A percentile compares a stretch with the other conserved stretches of the same genome.
Conservation (phyloP, 2,797 vertebrate genomes). For the Ciconia nigra region DNA sequence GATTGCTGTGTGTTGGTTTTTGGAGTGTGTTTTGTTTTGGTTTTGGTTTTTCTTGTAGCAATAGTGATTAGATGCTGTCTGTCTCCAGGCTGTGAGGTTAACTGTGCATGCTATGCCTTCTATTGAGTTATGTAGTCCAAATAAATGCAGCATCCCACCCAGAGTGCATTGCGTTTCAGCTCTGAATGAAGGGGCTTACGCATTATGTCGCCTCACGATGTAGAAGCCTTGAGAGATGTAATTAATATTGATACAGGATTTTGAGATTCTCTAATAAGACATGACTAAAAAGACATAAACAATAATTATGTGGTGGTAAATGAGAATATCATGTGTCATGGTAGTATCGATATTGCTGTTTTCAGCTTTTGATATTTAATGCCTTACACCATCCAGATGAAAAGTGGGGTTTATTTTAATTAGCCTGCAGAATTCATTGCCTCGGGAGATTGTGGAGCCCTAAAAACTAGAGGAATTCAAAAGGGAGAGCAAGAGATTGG, state of each 20-base stretch:
- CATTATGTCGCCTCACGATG: neutral
- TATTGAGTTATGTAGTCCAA: neutral
- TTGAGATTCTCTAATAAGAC: neutral
- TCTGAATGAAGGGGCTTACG: neutral
- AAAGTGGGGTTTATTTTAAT: neutral
- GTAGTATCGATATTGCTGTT: neutral
- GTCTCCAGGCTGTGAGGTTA: neutral
- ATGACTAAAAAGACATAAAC: neutral
- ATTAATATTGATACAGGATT: neutral
- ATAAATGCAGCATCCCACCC: neutral
- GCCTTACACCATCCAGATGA: neutral
- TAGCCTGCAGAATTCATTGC: neutral
- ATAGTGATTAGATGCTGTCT: neutral
- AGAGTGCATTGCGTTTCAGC: neutral
- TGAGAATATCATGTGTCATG: neutral
- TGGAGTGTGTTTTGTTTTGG: neutral
- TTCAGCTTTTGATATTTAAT: constrained; percentile 30
- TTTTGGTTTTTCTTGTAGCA: neutral
- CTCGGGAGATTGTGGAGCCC: neutral
- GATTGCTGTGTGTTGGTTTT: neutral
- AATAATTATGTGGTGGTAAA: neutral
- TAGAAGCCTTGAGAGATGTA: neutral
- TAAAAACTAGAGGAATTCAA: neutral
- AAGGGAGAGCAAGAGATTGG: neutral
- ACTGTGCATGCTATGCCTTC: neutral